Evolutionary conservation across 2,113 vertebrate genomes (phyloP), one percentile per base, ranked within the genome.

Genomic region (Dascyllus trimaculatus): DNA sequence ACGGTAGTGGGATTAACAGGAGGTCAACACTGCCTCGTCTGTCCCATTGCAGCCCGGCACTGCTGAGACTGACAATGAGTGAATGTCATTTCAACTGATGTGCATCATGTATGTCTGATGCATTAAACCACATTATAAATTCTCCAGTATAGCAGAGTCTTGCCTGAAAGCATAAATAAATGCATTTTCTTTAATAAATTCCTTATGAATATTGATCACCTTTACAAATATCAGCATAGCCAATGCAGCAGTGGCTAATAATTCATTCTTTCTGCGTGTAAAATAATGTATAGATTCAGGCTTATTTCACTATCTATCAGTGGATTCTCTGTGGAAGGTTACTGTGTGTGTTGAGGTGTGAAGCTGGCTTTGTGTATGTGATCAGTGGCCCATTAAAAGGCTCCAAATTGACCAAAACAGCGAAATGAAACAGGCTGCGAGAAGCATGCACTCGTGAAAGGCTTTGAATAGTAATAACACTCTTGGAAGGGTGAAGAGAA

Each of bases 381-480:
- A 59, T 17, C 2, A 43, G 57, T 5, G 1, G 49, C 18, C 43
- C 22, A 5, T 3, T 48, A 29, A 82, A 26, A 77, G 26, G 46
- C 25, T 74, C 48, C 26, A 81, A 51, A 81, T 71, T 56, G 66
- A 66, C 68, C 67, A 53, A 68, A 81, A 64, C 26, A 61, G 64
- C 26, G 38, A 78, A 69, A 84, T 43, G 76, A 3, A 75, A 75
- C 43, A 54, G 74, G 51, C 56, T 65, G 43, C 60, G 19, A 7
- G 60, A 51, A 74, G 38, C 49, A 75, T 13, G 38, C 13, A 45
- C 63, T 53, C 2, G 59, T 74, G 35, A 77, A 75, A 76, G 56
- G 63, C 32, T 46, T 10, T 80, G 71, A 88, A 89, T 56, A 70
- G 81, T 82, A 82, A 84, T 71, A 60, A 45, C 70, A 65, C 49